Base-by-base conservation (phyloP, 2,113 vertebrate species). In the Pithys albifrons region DNA sequence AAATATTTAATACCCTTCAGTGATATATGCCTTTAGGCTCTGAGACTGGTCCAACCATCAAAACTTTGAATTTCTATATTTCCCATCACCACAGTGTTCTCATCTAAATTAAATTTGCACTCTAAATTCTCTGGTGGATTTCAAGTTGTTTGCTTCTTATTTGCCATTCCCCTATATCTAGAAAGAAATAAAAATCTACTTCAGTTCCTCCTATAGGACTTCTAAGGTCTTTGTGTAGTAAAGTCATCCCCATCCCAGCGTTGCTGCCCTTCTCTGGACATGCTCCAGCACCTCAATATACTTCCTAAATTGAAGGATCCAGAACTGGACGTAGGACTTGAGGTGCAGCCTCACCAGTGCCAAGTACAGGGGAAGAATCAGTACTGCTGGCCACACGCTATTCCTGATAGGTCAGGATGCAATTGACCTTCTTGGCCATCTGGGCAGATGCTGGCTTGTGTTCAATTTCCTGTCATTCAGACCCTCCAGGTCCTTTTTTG, bases 1-100 rank as follows among this genome's bases (percentile, higher is more conserved):
- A 97, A 98, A 97, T 98, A 98, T 98, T 98, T 97, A 97, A 97
- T 98, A 95, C 86, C 95, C 85, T 91, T 95, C 95, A 95, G 89
- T 91, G 87, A 97, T 94, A 88, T n/a, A 61, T 96, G 94, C 95
- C 97, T 96, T 93, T 90, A 93, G 96, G 97, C 94, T 93, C 91
- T 79, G 43, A 93, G 85, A 31, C 87, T 94, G 85, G 91, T 91
- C 89, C 75, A 95, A 93, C 75, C 80, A 94, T 92, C 78, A 85
- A 91, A 93, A 97, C 85, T 94, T 84, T 45, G 71, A 73, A 8
- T 81, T 95, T 97, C 78, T 91, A 1, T 65, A 89, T 65, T 84
- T 91, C 70, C 55, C 79, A 90, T 62, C 55, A 75, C 55, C 31
- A 87, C 61, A 66, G 11, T 59, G 54, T 74, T 81, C 77, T 74